These are phyloP conservation scores for Homalodisca vitripennis DNA, from an alignment of 1,140 invertebrate species.

Conservation along the genomic window DNA sequence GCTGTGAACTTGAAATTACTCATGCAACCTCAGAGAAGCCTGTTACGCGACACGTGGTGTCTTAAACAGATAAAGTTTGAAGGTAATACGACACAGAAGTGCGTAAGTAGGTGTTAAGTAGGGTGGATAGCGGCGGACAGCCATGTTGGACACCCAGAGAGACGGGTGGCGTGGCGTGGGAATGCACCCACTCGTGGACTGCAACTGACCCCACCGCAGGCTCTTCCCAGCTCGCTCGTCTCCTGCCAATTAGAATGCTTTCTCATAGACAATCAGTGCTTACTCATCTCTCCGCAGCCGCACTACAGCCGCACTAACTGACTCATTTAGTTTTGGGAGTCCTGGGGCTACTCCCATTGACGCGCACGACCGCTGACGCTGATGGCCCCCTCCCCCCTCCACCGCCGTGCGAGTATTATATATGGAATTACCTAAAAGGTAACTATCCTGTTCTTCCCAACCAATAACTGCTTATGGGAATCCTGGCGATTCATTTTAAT, in stretches of 20 bases:
- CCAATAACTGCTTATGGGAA: too few relatives aligned
- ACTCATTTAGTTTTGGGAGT: constrained; percentile 24
- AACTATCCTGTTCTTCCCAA: too few relatives aligned
- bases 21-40: too few relatives aligned
- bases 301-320: constrained; percentile 8
- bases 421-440: too few relatives aligned
- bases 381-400: background rate
- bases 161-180: background rate
- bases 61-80: too few relatives aligned
- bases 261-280: constrained; percentile 25
- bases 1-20: too few relatives aligned
- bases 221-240: background rate
- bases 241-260: constrained; percentile 23
- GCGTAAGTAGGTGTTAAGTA: too few relatives aligned
- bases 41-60: too few relatives aligned
- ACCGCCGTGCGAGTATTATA: background rate
- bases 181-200: constrained; percentile 11
- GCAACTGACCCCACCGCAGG: background rate
- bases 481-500: too few relatives aligned
- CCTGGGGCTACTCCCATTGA: constrained; percentile 6
- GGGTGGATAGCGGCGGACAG: background rate
- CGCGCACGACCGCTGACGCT: background rate
- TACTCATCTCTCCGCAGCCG: constrained; percentile 20
- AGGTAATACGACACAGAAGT: too few relatives aligned
- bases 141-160: constrained; percentile 4